Evolutionary conservation across 2,113 vertebrate species (phyloP), one percentile per base, ranked within the genome.

Genomic region (Halichoeres trimaculatus): DNA sequence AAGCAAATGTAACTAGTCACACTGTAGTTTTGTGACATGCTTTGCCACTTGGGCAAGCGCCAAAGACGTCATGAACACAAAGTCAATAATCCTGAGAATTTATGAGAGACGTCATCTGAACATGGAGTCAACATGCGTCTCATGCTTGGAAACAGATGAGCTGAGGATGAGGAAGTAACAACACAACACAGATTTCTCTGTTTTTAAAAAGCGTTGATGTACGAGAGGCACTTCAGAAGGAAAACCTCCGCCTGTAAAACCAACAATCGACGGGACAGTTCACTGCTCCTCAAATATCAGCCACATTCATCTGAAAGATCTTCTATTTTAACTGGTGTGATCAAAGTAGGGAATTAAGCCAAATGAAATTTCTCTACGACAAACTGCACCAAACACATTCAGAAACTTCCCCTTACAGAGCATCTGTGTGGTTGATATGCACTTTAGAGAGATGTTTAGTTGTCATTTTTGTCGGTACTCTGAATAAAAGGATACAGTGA

Each of bases 341-440:
- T 41, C 11, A 7, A 41, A 41, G 10, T 13, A 13, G 40, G 13
- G 43, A 2, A 43, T 43, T 1, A 30, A 4, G 30, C 30, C 30
- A 40, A 40, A 40, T 22, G 10, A 8, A 38, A 26, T 26, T 56
- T 23, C 16, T 51, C 34, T 41, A 40, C 38, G 2, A 7, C 6
- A n/a, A 2, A 4, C 34, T 7, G 4, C 47, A 16, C 62, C 22
- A 43, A 41, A 43, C 22, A 30, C 9, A 1, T 14, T 10, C 36
- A 54, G 26, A n/a, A 40, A 40, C 17, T 17, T 45, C 7, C 16
- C 26, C 24, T 41, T n/a, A 14, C 10, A 16, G 45, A 1, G 40
- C 36, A 40, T 30, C 55, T 41, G 12, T 61, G 69, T 35, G 50
- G n/a, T 24, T 47, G 70, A 45, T 62, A 55, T 47, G 59, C 70